Evolutionary conservation across 2,113 vertebrate genomes (phyloP).

Genomic region (human): DNA sequence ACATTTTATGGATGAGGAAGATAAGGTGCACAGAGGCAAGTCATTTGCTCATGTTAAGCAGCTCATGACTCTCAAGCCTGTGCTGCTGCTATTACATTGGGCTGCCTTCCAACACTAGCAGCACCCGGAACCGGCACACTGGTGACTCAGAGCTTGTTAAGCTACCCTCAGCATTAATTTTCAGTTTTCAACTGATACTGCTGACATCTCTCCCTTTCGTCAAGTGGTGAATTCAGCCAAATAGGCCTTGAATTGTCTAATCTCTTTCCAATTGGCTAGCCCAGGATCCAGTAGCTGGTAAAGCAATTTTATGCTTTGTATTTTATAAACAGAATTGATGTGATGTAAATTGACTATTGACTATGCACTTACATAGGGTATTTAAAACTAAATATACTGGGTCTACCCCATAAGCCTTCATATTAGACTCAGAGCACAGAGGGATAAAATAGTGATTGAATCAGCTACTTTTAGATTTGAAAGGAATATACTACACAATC

Average conservation of each 20-base stretch:
- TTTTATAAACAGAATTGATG: constrained; percentile 42
- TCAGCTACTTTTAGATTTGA: neutral
- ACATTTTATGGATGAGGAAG: neutral
- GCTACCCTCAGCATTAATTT: constrained; percentile 59
- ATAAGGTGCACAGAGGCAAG: neutral
- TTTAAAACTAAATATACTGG: constrained; percentile 50
- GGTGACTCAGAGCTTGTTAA: constrained; percentile 53
- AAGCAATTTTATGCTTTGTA: constrained; percentile 43
- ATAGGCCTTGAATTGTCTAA: constrained; percentile 27
- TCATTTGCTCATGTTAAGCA: neutral
- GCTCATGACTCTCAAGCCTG: neutral
- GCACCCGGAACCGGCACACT: neutral
- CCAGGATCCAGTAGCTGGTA: neutral
- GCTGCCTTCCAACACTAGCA: neutral
- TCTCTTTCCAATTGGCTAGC: constrained; percentile 38
- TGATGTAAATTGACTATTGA: constrained; percentile 30
- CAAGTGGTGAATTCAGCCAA: constrained; percentile 41
- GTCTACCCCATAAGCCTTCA: neutral
- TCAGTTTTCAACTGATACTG: constrained; percentile 30
- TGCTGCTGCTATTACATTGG: neutral
- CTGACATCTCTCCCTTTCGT: constrained; percentile 45
- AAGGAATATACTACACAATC: neutral
- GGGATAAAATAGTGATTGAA: neutral
- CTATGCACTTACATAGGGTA: neutral
- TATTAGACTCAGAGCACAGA: neutral